Evolutionary conservation across 2,113 vertebrate species (phyloP).

Genomic region (Progne subis): DNA sequence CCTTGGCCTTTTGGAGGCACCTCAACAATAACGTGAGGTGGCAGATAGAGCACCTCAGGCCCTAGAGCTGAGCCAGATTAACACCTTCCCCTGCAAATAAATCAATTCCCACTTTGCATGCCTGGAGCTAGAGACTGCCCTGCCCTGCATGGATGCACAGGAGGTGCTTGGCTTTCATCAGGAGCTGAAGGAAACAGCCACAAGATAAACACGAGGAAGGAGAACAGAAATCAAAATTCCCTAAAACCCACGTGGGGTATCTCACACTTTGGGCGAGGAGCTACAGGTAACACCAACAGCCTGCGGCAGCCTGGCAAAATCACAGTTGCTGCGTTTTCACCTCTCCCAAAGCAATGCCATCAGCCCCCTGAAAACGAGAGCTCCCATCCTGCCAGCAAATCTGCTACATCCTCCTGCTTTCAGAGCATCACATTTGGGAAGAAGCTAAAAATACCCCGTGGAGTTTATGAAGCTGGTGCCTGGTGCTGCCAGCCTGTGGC

Average conservation of each 20-base stretch:
- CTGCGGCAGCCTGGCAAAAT: neutral
- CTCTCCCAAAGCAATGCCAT: neutral
- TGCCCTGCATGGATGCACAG: accelerated
- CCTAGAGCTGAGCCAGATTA: neutral
- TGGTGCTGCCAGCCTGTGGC: neutral
- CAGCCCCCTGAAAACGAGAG: neutral
- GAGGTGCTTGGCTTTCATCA: neutral
- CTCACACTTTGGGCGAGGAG: neutral
- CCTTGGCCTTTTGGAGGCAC: neutral
- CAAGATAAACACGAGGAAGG: neutral
- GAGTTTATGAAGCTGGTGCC: neutral
- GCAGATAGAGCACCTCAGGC: neutral
- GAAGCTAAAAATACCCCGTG: neutral
- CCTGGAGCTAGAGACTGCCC: neutral
- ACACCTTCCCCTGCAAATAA: neutral
- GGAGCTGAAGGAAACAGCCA: neutral
- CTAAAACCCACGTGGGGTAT: neutral
- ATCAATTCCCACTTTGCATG: neutral
- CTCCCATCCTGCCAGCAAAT: slow-evolving; percentile 24
- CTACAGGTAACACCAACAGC: neutral
- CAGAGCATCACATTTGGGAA: neutral
- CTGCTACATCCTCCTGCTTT: slow-evolving; percentile 28
- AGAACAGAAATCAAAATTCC: neutral
- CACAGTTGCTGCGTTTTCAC: neutral
- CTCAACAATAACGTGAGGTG: accelerated